These are phyloP conservation scores for Sceliomorpha sp. DNA, from an alignment of 2,888 invertebrate genomes.

Conservation along the genomic window DNA sequence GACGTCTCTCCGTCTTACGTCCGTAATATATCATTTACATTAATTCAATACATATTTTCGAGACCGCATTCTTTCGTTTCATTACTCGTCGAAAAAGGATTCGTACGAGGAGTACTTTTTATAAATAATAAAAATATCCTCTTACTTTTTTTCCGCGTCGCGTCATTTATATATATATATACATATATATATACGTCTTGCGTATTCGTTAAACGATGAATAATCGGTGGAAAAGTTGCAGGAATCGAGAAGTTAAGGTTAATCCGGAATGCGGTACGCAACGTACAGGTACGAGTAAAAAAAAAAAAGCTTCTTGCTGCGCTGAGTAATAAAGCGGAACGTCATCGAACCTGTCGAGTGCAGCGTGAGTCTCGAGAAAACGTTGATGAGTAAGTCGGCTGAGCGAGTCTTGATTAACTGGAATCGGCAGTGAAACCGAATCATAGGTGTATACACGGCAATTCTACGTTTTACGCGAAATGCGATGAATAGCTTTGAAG, in stretches of 20 bases:
- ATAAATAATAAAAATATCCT: too few relatives aligned
- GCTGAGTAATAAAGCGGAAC: slow-evolving; percentile 41
- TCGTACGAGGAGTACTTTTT: too few relatives aligned
- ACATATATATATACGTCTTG: too few relatives aligned
- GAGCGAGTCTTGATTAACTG: slow-evolving; percentile 28
- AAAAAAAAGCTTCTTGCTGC: slow-evolving; percentile 27
- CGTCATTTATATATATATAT: too few relatives aligned
- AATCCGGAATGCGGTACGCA: slow-evolving; percentile 23
- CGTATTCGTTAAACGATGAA: too few relatives aligned
- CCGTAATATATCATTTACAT: too few relatives aligned
- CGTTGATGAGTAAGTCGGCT: slow-evolving; percentile 36
- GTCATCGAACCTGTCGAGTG: slow-evolving; percentile 21
- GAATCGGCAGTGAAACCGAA: slow-evolving; percentile 34
- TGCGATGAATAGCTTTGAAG: slow-evolving; percentile 22
- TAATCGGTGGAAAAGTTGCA: too few relatives aligned
- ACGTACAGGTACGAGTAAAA: slow-evolving; percentile 24
- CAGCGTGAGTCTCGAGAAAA: slow-evolving; percentile 18
- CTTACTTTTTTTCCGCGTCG: too few relatives aligned
- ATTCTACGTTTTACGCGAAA: slow-evolving; percentile 6
- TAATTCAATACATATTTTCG: too few relatives aligned
- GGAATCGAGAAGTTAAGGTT: slow-evolving; percentile 5
- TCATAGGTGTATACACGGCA: slow-evolving; percentile 8
- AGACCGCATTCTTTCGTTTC: too few relatives aligned
- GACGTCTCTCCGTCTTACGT: too few relatives aligned
- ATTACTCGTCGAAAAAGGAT: too few relatives aligned